These are phyloP conservation scores for Ypsolopha sequella DNA, from an alignment of 2,888 invertebrate species.

Conservation along the genomic window DNA sequence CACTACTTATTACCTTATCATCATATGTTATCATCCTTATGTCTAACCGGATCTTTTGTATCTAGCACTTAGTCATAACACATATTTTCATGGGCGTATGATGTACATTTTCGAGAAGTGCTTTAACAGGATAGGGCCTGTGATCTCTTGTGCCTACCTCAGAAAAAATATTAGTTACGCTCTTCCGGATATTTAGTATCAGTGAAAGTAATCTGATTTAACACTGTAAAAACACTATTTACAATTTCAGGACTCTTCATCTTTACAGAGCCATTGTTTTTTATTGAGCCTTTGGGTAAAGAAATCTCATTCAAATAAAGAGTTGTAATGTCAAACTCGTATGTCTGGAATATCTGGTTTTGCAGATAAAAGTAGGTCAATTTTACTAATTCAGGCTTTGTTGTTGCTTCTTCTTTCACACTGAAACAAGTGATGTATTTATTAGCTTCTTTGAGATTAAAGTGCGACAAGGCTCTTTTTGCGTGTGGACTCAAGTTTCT, in stretches of 20 bases:
- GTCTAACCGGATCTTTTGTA: too few relatives aligned
- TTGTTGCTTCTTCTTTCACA: conserved; percentile 29
- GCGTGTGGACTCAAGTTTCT: too few relatives aligned
- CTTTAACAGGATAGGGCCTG: too few relatives aligned
- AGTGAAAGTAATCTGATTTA: conserved; percentile 35
- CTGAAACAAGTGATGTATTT: conserved; percentile 22
- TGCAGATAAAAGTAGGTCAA: conserved; percentile 44
- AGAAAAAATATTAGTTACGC: too few relatives aligned
- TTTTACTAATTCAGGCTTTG: conserved; percentile 29
- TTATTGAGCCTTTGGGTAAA: conserved; percentile 48
- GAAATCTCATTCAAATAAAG: conserved; percentile 41
- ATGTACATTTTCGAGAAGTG: too few relatives aligned
- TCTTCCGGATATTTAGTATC: not conserved
- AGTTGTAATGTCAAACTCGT: conserved; percentile 37
- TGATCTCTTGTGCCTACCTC: too few relatives aligned
- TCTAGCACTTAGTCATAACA: too few relatives aligned
- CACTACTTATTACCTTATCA: too few relatives aligned
- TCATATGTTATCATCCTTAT: too few relatives aligned
- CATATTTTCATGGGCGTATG: too few relatives aligned
- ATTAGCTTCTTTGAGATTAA: too few relatives aligned
- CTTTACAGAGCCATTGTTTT: conserved; percentile 41
- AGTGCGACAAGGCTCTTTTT: too few relatives aligned
- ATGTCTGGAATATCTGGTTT: conserved; percentile 42
- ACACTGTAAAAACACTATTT: conserved; percentile 43
- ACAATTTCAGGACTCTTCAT: conserved; percentile 55